A percentile compares a stretch with the other conserved stretches of the same genome.
phyloP scores from a whole-genome alignment of 1,140 invertebrate genomes.

The Drosophila pallidifrons region DNA sequence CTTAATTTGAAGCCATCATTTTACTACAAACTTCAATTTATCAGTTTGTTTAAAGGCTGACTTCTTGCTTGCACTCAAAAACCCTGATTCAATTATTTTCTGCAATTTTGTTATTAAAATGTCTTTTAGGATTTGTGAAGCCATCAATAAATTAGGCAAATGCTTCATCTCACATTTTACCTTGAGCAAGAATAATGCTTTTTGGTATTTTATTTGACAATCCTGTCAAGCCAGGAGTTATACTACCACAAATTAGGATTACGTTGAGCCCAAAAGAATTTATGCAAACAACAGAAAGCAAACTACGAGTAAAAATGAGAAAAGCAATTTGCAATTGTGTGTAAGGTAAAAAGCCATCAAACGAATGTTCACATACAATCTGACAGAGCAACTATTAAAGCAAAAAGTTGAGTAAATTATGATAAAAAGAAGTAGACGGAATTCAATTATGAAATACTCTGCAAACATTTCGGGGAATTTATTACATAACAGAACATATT shows the following conservation, averaged over 20 bases:
- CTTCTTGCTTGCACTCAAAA: too few species aligned
- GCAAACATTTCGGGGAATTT: too few species aligned
- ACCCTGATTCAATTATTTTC: too few species aligned
- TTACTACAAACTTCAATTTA: too few species aligned
- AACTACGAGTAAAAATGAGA: neutral
- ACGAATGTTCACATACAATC: neutral
- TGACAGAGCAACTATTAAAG: conserved; percentile 36
- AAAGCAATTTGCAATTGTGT: conserved; percentile 1
- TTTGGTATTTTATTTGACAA: conserved; percentile 38
- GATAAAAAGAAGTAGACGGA: neutral
- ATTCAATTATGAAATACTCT: too few species aligned
- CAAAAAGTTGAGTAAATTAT: conserved; percentile 17
- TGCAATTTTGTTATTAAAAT: too few species aligned
- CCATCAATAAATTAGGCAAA: conserved; percentile 21
- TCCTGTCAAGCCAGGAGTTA: conserved; percentile 18
- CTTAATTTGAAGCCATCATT: too few species aligned
- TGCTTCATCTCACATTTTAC: conserved; percentile 15
- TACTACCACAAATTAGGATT: conserved; percentile 39
- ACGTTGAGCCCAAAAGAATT: conserved; percentile 17
- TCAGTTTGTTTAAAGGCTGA: too few species aligned
- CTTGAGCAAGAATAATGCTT: conserved; percentile 38
- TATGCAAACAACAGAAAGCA: conserved; percentile 1
- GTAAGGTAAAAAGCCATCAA: conserved; percentile 6
- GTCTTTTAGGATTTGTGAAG: neutral
- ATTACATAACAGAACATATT: too few species aligned